A percentile compares a stretch with the other conserved stretches of the same genome.
These are phyloP conservation scores for Nannobrachium achirus DNA, from an alignment of 2,113 vertebrate genomes.

Conservation along the genomic window DNA sequence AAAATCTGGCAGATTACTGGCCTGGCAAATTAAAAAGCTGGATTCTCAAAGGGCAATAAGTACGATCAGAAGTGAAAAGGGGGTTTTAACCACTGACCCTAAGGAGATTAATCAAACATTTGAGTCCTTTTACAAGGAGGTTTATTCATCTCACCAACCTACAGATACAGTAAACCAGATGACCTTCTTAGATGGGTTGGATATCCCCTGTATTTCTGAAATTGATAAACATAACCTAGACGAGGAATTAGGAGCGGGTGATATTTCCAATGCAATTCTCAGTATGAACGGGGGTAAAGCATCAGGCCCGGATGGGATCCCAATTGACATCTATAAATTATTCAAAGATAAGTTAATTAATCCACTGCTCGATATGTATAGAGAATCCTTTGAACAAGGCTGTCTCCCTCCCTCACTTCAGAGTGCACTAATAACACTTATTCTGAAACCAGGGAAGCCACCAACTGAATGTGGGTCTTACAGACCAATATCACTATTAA, in stretches of 20 bases:
- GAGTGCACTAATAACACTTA: constrained; percentile 4
- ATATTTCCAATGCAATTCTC: too few relatives aligned
- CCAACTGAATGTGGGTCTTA: neutral
- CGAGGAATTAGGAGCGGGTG: too few relatives aligned
- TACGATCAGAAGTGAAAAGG: too few relatives aligned
- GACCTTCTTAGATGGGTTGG: neutral
- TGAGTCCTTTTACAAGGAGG: neutral
- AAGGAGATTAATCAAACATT: neutral
- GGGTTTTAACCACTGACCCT: neutral
- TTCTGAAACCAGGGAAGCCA: constrained; percentile 7
- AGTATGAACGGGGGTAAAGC: too few relatives aligned
- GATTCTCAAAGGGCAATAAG: too few relatives aligned
- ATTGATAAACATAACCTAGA: neutral
- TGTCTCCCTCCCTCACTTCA: constrained; percentile 1
- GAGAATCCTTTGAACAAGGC: constrained; percentile 1
- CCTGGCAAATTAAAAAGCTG: too few relatives aligned
- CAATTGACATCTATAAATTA: constrained; percentile 1
- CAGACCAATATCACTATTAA: constrained; percentile 10
- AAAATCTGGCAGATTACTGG: too few relatives aligned
- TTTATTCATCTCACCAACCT: neutral
- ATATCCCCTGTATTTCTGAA: neutral
- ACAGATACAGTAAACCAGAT: neutral
- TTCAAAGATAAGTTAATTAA: constrained; percentile 1
- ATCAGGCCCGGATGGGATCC: too few relatives aligned
- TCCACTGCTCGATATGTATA: constrained; percentile 3